A percentile compares a stretch with the other conserved stretches of the same genome.
These are phyloP conservation scores for Zaprionus inermis DNA, from an alignment of 1,140 invertebrate genomes.

Conservation along the genomic window DNA sequence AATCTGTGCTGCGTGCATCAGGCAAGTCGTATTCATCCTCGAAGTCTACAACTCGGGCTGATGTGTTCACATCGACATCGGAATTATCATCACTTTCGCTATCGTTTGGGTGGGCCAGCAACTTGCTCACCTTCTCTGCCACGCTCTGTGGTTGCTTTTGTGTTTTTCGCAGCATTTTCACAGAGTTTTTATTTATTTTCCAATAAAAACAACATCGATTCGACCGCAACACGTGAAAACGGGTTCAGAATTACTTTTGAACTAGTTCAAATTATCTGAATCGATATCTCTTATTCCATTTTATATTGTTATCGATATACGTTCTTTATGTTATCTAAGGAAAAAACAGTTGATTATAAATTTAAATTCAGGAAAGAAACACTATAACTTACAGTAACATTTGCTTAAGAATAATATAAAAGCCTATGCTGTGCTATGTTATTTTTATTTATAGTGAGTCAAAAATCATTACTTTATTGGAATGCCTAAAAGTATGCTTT, in stretches of 20 bases:
- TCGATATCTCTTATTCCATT: background rate
- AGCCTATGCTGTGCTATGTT: background rate
- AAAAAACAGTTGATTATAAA: background rate
- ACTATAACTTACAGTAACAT: no score
- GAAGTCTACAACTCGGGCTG: conserved; percentile 76
- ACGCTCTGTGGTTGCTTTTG: conserved; percentile 64
- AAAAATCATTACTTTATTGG: background rate
- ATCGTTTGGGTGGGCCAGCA: conserved; percentile 66
- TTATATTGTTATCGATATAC: background rate
- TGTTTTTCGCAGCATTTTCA: conserved; percentile 66
- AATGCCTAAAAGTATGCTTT: background rate
- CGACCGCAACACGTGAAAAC: conserved; percentile 39
- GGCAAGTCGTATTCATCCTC: conserved; percentile 86
- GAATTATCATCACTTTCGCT: conserved; percentile 63
- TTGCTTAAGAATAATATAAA: no score
- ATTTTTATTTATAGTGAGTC: background rate
- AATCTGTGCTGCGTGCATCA: conserved; percentile 85
- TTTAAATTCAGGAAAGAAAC: background rate
- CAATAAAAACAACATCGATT: conserved; percentile 17
- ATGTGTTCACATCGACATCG: conserved; percentile 62
- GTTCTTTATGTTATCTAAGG: background rate
- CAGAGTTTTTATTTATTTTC: conserved; percentile 28
- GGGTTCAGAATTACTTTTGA: background rate
- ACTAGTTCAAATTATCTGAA: background rate
- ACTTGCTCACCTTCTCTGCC: conserved; percentile 69